These are phyloP conservation scores for Megalops atlanticus DNA, from an alignment of 2,113 vertebrate genomes.

Conservation along the genomic window DNA sequence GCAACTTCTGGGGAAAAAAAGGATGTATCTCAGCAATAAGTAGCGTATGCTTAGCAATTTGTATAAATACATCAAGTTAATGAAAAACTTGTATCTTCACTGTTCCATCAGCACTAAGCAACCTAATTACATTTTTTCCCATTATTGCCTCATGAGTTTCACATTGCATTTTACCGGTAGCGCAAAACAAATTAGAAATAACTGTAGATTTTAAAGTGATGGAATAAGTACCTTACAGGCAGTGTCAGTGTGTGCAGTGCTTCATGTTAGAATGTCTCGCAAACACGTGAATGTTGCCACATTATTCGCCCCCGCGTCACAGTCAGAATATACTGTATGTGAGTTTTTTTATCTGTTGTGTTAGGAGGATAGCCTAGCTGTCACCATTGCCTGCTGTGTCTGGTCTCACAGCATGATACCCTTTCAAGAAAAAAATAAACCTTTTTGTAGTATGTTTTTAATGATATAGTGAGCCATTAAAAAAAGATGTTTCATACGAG, in stretches of 20 bases:
- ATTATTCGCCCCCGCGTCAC: background rate
- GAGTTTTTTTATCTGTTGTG: slow-evolving; percentile 1
- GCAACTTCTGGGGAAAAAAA: slow-evolving; percentile 31
- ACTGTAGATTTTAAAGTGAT: background rate
- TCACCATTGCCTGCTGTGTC: background rate
- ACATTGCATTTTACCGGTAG: background rate
- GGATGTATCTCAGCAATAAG: slow-evolving; percentile 56
- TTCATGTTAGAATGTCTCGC: background rate
- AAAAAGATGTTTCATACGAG: background rate
- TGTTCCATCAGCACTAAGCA: slow-evolving; percentile 21
- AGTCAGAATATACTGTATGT: background rate
- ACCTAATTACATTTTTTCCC: slow-evolving; percentile 36
- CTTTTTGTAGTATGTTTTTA: background rate
- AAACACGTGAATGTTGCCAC: background rate
- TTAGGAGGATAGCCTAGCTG: background rate
- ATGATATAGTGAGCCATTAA: background rate
- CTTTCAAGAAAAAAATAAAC: slow-evolving; percentile 8
- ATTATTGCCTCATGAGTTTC: background rate
- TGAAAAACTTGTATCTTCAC: slow-evolving; percentile 21
- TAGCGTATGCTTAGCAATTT: slow-evolving; percentile 55
- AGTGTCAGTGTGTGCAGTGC: slow-evolving; percentile 3
- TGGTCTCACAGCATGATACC: background rate
- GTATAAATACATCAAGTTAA: slow-evolving; percentile 40
- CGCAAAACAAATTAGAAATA: background rate
- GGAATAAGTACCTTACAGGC: slow-evolving; percentile 2